Conservation (phyloP, 1,140 invertebrate species). For the Ostrea edulis region DNA sequence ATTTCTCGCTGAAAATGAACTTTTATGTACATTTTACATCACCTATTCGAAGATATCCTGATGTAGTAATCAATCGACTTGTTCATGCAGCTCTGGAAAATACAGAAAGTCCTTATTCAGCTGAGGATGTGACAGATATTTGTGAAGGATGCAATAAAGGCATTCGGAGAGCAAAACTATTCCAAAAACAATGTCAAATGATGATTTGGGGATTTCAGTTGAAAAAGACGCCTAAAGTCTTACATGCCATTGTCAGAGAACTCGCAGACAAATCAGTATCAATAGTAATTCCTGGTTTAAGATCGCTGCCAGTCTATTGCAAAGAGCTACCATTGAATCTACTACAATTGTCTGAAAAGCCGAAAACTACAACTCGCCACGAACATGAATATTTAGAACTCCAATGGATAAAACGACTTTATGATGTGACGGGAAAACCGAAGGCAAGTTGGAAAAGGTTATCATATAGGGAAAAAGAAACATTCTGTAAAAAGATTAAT, state of each 20-base stretch:
- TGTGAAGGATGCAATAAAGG: constrained; percentile 55
- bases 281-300: constrained; percentile 51
- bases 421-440: background rate
- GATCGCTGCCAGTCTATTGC: constrained; percentile 35
- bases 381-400: constrained; percentile 15
- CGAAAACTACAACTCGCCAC: background rate
- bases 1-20: constrained; percentile 56
- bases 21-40: constrained; percentile 61
- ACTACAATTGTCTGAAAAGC: constrained; percentile 51
- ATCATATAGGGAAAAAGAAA: background rate
- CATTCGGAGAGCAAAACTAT: constrained; percentile 52
- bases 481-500: constrained; percentile 33
- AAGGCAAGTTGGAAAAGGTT: background rate
- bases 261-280: constrained; percentile 50
- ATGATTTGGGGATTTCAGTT: constrained; percentile 51
- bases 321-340: constrained; percentile 50
- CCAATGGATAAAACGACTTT: constrained; percentile 49
- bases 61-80: constrained; percentile 56
- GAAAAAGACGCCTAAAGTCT: constrained; percentile 51
- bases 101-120: constrained; percentile 41
- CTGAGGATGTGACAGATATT: constrained; percentile 52
- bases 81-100: constrained; percentile 50
- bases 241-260: constrained; percentile 51
- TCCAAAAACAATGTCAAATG: constrained; percentile 56
- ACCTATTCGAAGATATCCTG: constrained; percentile 59